phyloP scores from a whole-genome alignment of 2,113 vertebrate genomes.

The Serilophus lunatus region DNA sequence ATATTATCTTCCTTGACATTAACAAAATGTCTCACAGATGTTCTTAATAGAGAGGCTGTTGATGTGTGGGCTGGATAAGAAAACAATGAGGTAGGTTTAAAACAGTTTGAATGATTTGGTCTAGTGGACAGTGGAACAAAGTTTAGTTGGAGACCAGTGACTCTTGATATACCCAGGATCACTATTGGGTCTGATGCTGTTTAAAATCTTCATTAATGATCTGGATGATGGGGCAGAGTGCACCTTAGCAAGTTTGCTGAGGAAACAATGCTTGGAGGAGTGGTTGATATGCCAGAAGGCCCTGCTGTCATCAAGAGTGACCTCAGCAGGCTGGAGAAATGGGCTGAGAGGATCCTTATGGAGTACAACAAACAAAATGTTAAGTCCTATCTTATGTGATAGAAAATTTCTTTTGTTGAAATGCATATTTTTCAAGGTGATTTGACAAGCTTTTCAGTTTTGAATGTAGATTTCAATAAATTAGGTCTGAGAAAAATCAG shows the following conservation, averaged over 20 bases:
- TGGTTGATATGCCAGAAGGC: background rate
- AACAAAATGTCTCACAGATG: background rate
- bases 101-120: accelerated
- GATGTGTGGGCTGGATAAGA: background rate
- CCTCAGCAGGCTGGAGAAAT: background rate
- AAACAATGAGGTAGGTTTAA: background rate
- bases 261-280: background rate
- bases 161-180: no score
- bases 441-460: background rate
- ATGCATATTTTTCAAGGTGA: background rate
- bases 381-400: background rate
- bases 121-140: background rate
- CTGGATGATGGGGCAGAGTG: background rate
- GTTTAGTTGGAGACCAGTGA: background rate
- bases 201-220: background rate
- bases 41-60: background rate
- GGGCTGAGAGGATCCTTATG: background rate
- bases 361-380: background rate
- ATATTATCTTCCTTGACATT: background rate
- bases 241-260: background rate
- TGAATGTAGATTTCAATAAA: background rate
- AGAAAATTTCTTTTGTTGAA: background rate
- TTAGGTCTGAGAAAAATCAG: background rate
- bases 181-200: background rate
- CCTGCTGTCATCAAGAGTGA: background rate